A percentile compares a stretch with the other conserved stretches of the same genome.
Conservation (phyloP, 2,113 vertebrate species). For the Atlantisia rogersi region DNA sequence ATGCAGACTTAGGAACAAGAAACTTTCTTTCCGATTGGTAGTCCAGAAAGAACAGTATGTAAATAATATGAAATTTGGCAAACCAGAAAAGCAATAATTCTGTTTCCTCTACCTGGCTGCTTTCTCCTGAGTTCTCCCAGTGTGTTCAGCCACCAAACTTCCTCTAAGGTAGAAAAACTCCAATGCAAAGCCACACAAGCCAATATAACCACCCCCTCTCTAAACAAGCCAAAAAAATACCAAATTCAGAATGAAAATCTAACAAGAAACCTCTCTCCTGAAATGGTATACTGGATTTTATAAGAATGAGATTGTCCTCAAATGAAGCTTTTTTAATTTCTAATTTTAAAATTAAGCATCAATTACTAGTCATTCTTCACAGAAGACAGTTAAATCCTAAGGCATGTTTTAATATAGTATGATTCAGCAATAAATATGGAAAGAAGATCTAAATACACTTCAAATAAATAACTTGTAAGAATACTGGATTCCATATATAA, state of each 20-base stretch:
- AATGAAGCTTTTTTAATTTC: background rate
- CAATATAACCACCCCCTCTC: background rate
- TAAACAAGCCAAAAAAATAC: background rate
- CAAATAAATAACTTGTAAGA: background rate
- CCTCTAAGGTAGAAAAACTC: background rate
- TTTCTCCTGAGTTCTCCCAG: background rate
- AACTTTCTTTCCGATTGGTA: background rate
- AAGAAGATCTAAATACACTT: background rate
- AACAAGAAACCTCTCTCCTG: background rate
- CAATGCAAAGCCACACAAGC: background rate
- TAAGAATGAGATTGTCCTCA: background rate
- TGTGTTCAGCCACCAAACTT: background rate
- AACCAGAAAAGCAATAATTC: background rate
- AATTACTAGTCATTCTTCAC: background rate
- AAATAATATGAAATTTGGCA: background rate
- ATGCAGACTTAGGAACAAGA: background rate
- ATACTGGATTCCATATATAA: background rate
- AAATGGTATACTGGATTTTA: background rate
- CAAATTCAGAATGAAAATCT: background rate
- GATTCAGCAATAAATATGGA: background rate
- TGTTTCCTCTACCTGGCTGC: background rate
- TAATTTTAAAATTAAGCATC: background rate
- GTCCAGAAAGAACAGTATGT: background rate
- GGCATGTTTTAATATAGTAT: background rate
- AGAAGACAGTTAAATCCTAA: background rate